Evolutionary conservation across 2,797 vertebrate species (phyloP).

Genomic region (Cuculus canorus): DNA sequence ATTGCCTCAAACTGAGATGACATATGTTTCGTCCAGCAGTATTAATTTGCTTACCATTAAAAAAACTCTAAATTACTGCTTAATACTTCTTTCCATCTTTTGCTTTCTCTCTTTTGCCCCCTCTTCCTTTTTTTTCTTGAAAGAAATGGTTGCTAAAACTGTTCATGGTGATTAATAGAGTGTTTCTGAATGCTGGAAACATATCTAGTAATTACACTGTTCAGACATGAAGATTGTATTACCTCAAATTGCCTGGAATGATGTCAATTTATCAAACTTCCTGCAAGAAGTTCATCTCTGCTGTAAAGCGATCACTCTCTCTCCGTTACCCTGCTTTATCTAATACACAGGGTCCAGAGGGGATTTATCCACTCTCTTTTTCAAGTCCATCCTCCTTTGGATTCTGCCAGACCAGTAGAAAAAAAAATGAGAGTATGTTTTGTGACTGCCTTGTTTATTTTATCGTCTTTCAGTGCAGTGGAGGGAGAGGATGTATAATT

Average conservation of each 20-base stretch:
- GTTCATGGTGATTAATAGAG: conserved; percentile 27
- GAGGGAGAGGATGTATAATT: conserved; percentile 31
- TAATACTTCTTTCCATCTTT: neutral
- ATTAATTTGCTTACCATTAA: neutral
- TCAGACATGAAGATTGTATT: conserved; percentile 67
- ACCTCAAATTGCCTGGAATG: conserved; percentile 68
- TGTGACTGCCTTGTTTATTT: conserved; percentile 49
- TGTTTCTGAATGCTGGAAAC: conserved; percentile 53
- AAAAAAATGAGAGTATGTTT: neutral
- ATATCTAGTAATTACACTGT: conserved; percentile 62
- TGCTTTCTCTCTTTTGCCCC: neutral
- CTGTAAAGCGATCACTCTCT: conserved; percentile 36
- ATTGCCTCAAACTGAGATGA: neutral
- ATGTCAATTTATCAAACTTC: conserved; percentile 71
- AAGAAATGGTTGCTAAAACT: conserved; percentile 11
- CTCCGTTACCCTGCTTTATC: conserved; percentile 57
- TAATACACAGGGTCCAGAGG: conserved; percentile 45
- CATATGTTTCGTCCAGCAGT: neutral
- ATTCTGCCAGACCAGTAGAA: conserved; percentile 13
- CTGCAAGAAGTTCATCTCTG: conserved; percentile 47
- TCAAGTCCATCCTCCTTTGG: conserved; percentile 33
- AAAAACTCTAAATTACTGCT: neutral
- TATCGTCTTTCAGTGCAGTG: neutral
- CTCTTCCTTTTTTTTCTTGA: neutral
- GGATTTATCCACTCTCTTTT: conserved; percentile 45